Evolutionary conservation across 2,797 vertebrate genomes (phyloP).

Genomic region (Cetoscarus ocellatus): DNA sequence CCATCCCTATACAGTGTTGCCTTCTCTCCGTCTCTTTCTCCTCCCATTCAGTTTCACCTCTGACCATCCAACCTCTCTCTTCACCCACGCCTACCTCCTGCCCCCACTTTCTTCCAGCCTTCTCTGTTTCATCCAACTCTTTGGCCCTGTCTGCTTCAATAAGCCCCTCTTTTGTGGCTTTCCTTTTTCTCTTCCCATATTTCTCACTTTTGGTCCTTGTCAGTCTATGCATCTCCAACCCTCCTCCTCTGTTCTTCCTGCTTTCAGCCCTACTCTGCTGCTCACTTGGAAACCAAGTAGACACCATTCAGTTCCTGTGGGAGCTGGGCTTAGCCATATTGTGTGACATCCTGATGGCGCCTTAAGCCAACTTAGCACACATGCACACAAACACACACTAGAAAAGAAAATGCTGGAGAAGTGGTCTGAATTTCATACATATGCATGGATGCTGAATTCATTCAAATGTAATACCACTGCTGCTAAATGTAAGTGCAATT

Average conservation of each 20-base stretch:
- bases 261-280: constrained; percentile 54
- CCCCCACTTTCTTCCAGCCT: constrained; percentile 6
- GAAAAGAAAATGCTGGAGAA: background rate
- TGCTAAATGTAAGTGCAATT: constrained; percentile 13
- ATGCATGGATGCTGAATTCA: constrained; percentile 5
- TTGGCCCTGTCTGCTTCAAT: constrained; percentile 16
- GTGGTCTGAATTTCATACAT: constrained; percentile 26
- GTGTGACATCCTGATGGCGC: constrained; percentile 68
- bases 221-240: constrained; percentile 28
- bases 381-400: constrained; percentile 15
- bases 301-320: constrained; percentile 59
- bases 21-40: constrained; percentile 3
- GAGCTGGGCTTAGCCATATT: constrained; percentile 60
- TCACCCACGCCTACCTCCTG: constrained; percentile 1
- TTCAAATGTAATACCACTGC: constrained; percentile 24
- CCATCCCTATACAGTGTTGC: background rate
- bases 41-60: background rate
- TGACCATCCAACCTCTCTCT: constrained; percentile 16
- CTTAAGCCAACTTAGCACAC: constrained; percentile 45
- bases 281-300: constrained; percentile 63
- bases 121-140: constrained; percentile 5
- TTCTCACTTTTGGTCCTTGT: constrained; percentile 48
- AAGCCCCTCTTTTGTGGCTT: constrained; percentile 27
- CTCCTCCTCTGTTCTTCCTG: constrained; percentile 20
- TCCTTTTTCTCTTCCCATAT: constrained; percentile 36